These are phyloP conservation scores for Serripes groenlandicus DNA, from an alignment of 2,888 invertebrate genomes.

Conservation along the genomic window DNA sequence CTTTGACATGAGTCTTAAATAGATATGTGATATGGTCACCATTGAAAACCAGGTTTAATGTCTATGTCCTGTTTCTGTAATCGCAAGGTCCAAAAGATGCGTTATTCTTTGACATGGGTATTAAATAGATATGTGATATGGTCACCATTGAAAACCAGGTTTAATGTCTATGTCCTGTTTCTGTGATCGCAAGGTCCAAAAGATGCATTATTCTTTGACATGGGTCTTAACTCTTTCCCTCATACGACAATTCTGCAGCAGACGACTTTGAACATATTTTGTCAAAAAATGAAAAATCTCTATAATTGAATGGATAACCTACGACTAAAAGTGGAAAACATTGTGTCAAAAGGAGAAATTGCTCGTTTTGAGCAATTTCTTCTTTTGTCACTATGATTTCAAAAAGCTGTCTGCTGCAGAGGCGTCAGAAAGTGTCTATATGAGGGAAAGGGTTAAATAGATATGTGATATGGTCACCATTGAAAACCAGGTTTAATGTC, in stretches of 20 bases:
- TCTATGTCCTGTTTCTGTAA: too few relatives aligned
- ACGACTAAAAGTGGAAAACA: background rate
- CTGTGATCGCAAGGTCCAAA: too few relatives aligned
- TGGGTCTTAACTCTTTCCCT: background rate
- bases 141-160: too few relatives aligned
- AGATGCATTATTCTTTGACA: background rate
- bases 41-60: too few relatives aligned
- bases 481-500: too few relatives aligned
- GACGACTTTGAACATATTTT: background rate
- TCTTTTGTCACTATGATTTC: background rate
- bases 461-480: too few relatives aligned
- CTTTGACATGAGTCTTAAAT: too few relatives aligned
- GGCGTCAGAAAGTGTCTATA: background rate
- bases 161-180: too few relatives aligned
- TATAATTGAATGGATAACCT: background rate
- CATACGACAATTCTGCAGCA: background rate
- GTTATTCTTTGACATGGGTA: too few relatives aligned
- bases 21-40: too few relatives aligned
- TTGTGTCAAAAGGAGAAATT: constrained; percentile 9
- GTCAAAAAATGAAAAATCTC: background rate
- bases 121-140: too few relatives aligned
- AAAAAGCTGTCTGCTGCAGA: background rate
- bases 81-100: too few relatives aligned
- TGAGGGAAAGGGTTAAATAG: background rate
- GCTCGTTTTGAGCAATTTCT: background rate